Evolutionary conservation across 2,797 vertebrate species (phyloP).

Genomic region (Dallia pectoralis): DNA sequence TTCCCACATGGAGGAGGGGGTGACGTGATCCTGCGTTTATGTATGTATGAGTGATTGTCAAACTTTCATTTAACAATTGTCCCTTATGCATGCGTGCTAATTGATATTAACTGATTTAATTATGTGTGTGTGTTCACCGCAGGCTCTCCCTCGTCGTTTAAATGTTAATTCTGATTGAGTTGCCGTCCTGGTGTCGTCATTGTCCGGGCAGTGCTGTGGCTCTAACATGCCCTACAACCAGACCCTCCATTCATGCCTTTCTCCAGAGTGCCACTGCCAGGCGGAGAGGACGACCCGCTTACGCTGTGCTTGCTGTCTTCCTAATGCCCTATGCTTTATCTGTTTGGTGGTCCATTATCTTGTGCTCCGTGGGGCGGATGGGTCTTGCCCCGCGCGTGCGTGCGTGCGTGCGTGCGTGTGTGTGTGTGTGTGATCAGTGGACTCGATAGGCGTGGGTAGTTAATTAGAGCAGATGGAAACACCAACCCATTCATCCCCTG

Average conservation of each 20-base stretch:
- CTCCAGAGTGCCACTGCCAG: conserved; percentile 18
- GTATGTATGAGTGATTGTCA: conserved; percentile 12
- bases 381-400: background rate
- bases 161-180: conserved; percentile 38
- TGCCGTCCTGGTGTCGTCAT: conserved; percentile 24
- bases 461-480: background rate
- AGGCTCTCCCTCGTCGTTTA: conserved; percentile 32
- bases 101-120: conserved; percentile 68
- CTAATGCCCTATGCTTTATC: background rate
- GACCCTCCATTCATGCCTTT: background rate
- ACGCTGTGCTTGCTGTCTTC: background rate
- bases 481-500: background rate
- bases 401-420: background rate
- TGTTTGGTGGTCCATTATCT: background rate
- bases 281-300: conserved; percentile 22
- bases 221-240: conserved; percentile 33
- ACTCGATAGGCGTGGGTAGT: background rate
- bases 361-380: background rate
- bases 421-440: background rate
- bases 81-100: conserved; percentile 44
- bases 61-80: conserved; percentile 13
- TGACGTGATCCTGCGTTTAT: conserved; percentile 12
- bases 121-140: conserved; percentile 46
- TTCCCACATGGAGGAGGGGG: background rate
- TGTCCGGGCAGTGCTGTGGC: too few relatives aligned